These are phyloP conservation scores for Gila robusta DNA, from an alignment of 2,797 vertebrate species.

Conservation along the genomic window DNA sequence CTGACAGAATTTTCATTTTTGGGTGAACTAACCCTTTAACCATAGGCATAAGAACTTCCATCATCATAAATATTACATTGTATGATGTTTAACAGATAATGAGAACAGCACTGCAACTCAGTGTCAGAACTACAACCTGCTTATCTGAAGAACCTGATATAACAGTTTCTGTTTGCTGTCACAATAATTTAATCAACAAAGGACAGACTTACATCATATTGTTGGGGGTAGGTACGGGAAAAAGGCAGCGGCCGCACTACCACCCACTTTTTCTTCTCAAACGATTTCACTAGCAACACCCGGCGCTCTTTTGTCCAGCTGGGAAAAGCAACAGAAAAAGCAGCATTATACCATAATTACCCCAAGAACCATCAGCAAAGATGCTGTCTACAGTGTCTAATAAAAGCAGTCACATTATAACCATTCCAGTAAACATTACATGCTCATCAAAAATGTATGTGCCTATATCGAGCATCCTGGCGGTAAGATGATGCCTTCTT, in stretches of 20 bases:
- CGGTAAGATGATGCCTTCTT: background rate
- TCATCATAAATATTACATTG: background rate
- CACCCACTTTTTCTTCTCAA: constrained; percentile 98
- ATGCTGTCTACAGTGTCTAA: background rate
- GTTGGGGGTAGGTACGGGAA: constrained; percentile 95
- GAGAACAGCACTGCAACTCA: background rate
- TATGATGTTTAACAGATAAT: background rate
- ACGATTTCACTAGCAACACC: constrained; percentile 95
- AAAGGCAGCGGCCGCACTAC: constrained; percentile 94
- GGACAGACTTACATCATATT: constrained; percentile 90
- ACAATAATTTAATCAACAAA: constrained; percentile 1
- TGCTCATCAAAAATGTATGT: background rate
- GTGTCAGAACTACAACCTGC: background rate
- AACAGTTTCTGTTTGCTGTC: background rate
- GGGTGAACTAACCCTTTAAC: no score
- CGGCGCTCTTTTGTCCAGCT: constrained; percentile 98
- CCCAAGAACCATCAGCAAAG: background rate
- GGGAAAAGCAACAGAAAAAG: background rate
- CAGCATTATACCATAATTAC: background rate
- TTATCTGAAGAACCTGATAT: background rate
- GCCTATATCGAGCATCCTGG: background rate
- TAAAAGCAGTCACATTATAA: constrained; percentile 14
- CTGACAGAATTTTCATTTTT: no score
- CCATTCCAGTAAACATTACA: constrained; percentile 16
- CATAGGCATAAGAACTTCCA: background rate